These are phyloP conservation scores for Vultur gryphus DNA, from an alignment of 2,797 vertebrate species.

Conservation along the genomic window DNA sequence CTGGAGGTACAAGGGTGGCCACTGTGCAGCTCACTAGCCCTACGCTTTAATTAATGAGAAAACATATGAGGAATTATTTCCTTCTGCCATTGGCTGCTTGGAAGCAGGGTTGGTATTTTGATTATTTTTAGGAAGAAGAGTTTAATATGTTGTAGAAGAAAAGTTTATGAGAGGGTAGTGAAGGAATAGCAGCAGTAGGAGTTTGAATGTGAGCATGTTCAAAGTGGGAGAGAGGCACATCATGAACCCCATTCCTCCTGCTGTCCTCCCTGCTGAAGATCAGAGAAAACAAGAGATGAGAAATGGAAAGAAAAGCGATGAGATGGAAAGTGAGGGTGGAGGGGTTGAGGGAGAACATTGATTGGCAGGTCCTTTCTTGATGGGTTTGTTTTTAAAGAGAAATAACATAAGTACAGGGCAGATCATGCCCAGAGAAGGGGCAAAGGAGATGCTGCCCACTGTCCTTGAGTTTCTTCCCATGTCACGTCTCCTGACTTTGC, in stretches of 20 bases:
- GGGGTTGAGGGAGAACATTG: background rate
- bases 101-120: background rate
- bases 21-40: background rate
- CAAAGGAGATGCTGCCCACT: background rate
- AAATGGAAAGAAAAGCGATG: background rate
- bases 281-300: background rate
- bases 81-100: background rate
- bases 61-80: background rate
- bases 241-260: background rate
- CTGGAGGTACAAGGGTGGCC: background rate
- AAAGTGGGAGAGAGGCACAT: background rate
- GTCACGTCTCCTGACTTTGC: background rate
- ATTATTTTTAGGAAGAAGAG: background rate
- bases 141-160: background rate
- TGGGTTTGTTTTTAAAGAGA: background rate
- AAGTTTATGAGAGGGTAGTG: background rate
- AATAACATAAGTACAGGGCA: background rate
- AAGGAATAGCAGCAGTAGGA: background rate
- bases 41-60: background rate
- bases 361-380: background rate
- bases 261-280: background rate
- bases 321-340: background rate
- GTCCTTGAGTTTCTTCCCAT: background rate
- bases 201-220: background rate
- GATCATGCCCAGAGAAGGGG: background rate